A percentile compares a stretch with the other conserved stretches of the same genome.
Conservation (phyloP, 2,113 vertebrate species). For the Chamaea fasciata region DNA sequence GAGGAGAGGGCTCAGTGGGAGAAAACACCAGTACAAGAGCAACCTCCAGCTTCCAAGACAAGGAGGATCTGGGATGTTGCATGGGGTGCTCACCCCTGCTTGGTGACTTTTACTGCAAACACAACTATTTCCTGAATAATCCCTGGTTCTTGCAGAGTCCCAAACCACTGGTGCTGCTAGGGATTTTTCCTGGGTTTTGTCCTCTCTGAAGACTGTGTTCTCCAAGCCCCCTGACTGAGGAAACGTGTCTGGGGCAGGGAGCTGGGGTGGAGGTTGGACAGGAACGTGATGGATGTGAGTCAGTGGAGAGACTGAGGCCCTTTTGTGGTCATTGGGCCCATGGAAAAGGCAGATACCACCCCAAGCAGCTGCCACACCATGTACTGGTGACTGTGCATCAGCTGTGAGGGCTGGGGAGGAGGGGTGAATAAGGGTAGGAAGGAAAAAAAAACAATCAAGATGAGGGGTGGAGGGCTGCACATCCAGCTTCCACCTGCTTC, state of each 20-base stretch:
- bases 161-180: neutral
- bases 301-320: neutral
- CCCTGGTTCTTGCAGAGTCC: neutral
- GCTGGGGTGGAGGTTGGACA: neutral
- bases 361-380: neutral
- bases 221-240: rapidly evolving
- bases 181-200: neutral
- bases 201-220: neutral
- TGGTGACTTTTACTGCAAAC: rapidly evolving
- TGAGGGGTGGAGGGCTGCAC: neutral
- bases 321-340: rapidly evolving
- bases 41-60: neutral
- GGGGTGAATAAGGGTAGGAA: neutral
- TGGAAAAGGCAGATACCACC: neutral
- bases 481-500: neutral
- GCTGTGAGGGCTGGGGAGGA: neutral
- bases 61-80: neutral
- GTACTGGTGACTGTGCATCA: neutral
- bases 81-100: rapidly evolving
- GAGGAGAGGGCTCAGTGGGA: neutral
- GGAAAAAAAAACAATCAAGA: neutral
- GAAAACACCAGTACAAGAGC: neutral
- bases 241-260: neutral
- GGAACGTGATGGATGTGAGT: neutral
- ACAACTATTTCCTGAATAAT: rapidly evolving